Conservation (phyloP, 1,140 invertebrate genomes). For the Plutomurus gul region DNA sequence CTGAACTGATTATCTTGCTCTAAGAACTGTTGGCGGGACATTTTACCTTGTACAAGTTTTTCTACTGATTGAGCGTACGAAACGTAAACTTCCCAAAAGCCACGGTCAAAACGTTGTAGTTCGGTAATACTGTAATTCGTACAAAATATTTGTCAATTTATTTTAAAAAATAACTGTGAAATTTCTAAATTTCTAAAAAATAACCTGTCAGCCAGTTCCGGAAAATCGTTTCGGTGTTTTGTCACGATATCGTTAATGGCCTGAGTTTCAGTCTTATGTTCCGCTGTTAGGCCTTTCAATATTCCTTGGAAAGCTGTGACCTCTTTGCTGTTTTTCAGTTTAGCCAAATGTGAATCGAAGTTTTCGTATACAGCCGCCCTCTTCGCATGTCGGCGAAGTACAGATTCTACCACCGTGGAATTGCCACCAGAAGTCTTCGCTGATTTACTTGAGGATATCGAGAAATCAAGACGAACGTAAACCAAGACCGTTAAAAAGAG, state of each 20-base stretch:
- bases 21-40: constrained; percentile 68
- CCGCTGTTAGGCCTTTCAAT: constrained; percentile 68
- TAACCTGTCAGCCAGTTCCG: constrained; percentile 65
- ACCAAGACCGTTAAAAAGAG: constrained; percentile 91
- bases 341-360: constrained; percentile 68
- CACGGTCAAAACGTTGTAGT: constrained; percentile 53
- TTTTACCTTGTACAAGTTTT: constrained; percentile 69
- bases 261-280: constrained; percentile 68
- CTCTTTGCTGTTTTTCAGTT: constrained; percentile 70
- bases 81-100: constrained; percentile 56
- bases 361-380: constrained; percentile 67
- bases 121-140: constrained; percentile 54
- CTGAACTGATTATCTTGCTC: constrained; percentile 65
- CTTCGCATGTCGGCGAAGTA: constrained; percentile 67
- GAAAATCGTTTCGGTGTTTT: constrained; percentile 68
- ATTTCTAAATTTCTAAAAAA: no score
- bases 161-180: no score
- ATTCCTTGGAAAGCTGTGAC: constrained; percentile 60
- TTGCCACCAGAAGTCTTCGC: constrained; percentile 52
- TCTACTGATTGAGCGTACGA: constrained; percentile 65
- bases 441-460: constrained; percentile 64
- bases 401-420: constrained; percentile 56
- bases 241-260: constrained; percentile 64
- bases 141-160: no score
- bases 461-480: constrained; percentile 94